A percentile compares a stretch with the other conserved stretches of the same genome.
phyloP scores from a whole-genome alignment of 2,113 vertebrate species.

The Menura novaehollandiae region DNA sequence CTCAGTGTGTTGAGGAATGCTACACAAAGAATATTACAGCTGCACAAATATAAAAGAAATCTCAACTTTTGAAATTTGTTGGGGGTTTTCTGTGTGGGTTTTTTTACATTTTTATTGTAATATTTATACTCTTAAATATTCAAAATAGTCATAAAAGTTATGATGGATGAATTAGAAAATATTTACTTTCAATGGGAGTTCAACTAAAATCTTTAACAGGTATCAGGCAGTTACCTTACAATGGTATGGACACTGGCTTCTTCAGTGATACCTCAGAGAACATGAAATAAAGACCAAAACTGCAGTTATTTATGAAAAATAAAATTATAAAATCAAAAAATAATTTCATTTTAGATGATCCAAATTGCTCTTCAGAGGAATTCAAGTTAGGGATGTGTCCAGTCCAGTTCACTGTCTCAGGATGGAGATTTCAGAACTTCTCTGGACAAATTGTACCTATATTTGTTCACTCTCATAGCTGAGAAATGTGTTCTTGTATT shows the following conservation, averaged over 20 bases:
- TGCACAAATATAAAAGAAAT: not conserved
- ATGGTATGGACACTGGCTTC: not conserved
- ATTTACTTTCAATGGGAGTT: not conserved
- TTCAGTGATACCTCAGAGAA: not conserved
- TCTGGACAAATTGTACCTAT: not conserved
- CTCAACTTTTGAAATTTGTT: not conserved
- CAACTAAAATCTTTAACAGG: not conserved
- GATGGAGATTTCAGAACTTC: not conserved
- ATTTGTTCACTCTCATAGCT: not conserved
- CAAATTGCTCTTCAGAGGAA: not conserved
- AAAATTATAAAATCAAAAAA: not conserved
- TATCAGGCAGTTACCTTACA: not conserved
- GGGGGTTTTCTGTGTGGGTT: rapidly evolving
- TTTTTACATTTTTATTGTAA: not conserved
- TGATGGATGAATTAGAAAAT: not conserved
- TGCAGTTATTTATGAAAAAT: not conserved
- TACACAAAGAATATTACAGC: not conserved
- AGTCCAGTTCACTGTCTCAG: not conserved
- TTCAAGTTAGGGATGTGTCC: not conserved
- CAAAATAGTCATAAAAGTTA: not conserved
- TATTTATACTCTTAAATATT: not conserved
- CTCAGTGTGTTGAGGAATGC: not conserved
- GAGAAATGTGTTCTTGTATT: not conserved
- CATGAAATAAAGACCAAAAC: not conserved
- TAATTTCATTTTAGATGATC: not conserved